These are phyloP conservation scores for Heliangelus exortis DNA, from an alignment of 2,797 vertebrate genomes.

Conservation along the genomic window DNA sequence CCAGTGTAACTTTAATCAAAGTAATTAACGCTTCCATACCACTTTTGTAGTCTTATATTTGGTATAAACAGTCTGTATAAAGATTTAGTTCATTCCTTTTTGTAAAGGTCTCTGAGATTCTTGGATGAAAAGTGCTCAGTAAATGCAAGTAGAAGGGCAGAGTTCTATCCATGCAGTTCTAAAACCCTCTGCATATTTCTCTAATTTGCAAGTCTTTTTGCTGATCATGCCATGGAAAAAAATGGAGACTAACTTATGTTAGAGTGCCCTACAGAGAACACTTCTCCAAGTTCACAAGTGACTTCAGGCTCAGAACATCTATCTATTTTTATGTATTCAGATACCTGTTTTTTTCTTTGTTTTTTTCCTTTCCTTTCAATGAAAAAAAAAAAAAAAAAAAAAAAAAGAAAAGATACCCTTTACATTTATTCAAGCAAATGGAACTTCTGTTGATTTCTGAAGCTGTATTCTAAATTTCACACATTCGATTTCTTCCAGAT, in stretches of 20 bases:
- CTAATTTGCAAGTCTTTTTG: neutral
- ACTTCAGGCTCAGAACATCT: neutral
- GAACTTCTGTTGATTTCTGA: constrained; percentile 28
- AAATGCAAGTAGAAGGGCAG: neutral
- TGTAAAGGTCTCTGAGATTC: constrained; percentile 14
- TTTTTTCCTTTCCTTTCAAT: neutral
- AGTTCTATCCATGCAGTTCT: neutral
- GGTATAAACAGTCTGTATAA: neutral
- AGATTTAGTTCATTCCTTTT: neutral
- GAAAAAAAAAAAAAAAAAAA: neutral
- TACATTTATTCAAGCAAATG: neutral
- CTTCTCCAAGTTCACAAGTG: neutral
- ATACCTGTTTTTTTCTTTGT: neutral
- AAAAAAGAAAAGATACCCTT: neutral
- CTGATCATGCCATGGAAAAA: neutral
- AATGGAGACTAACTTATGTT: neutral
- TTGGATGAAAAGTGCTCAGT: neutral
- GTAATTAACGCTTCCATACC: neutral
- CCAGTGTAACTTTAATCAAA: neutral
- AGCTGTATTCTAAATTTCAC: constrained; percentile 33
- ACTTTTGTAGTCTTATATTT: neutral
- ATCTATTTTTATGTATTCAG: neutral
- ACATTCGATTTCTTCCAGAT: constrained; percentile 84
- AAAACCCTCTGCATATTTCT: neutral
- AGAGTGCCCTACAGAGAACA: neutral